Conservation (phyloP, 1,140 invertebrate species). For the Temnothorax curvispinosus region DNA sequence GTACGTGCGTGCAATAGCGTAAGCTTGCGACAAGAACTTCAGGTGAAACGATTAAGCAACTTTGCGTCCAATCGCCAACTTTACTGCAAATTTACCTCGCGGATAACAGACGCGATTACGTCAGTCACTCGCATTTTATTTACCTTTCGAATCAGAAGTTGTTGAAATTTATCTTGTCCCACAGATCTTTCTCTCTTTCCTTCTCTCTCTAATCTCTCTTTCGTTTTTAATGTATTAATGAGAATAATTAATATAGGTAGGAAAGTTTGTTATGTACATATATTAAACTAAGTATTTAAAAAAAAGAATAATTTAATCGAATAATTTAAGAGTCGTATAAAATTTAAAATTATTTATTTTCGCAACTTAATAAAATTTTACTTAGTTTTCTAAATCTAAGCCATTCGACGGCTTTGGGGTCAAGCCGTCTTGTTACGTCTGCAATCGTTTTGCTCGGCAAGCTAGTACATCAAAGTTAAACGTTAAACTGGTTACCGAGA, state of each 20-base stretch:
- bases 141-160: slow-evolving; percentile 13
- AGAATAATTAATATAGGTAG: neutral
- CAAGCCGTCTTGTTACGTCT: neutral
- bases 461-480: slow-evolving; percentile 40
- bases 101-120: slow-evolving; percentile 12
- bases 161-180: neutral
- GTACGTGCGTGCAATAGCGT: slow-evolving; percentile 28
- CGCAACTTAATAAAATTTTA: neutral
- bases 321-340: neutral
- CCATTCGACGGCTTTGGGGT: neutral
- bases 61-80: slow-evolving; percentile 9
- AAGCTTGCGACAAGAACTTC: slow-evolving; percentile 12
- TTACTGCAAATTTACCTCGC: slow-evolving; percentile 38
- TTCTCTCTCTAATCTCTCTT: neutral
- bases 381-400: neutral
- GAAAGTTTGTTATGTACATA: neutral
- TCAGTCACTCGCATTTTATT: slow-evolving; percentile 23
- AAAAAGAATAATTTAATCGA: neutral
- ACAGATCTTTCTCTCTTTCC: neutral
- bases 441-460: neutral
- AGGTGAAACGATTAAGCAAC: slow-evolving; percentile 40
- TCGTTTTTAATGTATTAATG: neutral
- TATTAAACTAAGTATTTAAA: no score
- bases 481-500: slow-evolving; percentile 29
- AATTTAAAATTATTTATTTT: neutral